Conservation (phyloP, 1,140 invertebrate genomes). For the Planococcus citri region DNA sequence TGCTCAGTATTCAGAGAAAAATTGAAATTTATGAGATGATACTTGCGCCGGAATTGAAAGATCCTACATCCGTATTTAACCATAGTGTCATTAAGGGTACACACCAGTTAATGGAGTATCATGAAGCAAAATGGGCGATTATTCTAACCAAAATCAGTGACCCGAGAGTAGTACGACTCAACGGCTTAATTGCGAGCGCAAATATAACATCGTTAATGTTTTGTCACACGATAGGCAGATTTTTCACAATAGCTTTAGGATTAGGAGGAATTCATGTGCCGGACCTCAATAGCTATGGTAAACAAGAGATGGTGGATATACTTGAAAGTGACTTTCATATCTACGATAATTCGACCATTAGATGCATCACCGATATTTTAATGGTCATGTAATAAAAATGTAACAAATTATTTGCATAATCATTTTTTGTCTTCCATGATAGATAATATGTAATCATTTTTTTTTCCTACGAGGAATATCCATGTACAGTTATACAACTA, state of each 20-base stretch:
- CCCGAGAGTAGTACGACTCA: background rate
- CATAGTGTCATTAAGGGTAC: background rate
- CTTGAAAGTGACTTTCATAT: background rate
- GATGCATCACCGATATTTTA: background rate
- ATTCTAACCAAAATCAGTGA: background rate
- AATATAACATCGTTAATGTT: background rate
- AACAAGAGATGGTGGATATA: background rate
- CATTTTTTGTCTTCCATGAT: no score
- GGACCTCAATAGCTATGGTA: background rate
- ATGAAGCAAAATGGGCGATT: background rate
- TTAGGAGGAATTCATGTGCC: background rate
- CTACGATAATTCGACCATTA: background rate
- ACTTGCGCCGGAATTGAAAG: background rate
- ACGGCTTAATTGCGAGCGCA: background rate
- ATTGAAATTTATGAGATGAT: background rate
- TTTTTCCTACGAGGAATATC: no score
- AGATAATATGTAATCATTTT: no score
- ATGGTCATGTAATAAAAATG: background rate
- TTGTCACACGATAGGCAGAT: background rate
- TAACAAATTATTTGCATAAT: background rate
- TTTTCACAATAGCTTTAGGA: background rate
- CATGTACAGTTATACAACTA: no score
- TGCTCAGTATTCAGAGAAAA: constrained; percentile 6
- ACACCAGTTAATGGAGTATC: background rate
- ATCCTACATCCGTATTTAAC: constrained; percentile 1